phyloP scores from a whole-genome alignment of 2,797 vertebrate genomes.

The Eulemur coronatus region DNA sequence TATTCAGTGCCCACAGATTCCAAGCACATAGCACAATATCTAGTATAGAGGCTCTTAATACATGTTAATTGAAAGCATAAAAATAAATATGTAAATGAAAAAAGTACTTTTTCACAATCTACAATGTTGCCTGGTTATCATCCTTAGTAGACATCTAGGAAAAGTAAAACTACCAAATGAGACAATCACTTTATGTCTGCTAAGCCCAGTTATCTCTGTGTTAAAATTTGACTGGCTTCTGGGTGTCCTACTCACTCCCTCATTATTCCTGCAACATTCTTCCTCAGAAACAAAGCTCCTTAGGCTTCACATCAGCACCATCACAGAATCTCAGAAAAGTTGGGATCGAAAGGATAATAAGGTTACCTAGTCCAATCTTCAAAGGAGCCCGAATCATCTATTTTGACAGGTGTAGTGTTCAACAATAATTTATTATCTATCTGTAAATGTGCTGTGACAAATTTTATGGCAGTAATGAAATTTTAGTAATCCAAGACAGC shows the following conservation, averaged over 20 bases:
- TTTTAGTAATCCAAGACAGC: conserved; percentile 64
- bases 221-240: background rate
- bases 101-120: background rate
- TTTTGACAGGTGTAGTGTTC: conserved; percentile 47
- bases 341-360: conserved; percentile 22
- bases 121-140: background rate
- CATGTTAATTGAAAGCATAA: background rate
- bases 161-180: background rate
- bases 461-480: conserved; percentile 66
- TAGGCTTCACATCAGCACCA: background rate
- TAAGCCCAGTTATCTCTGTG: background rate
- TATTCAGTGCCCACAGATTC: background rate
- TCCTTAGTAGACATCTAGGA: background rate
- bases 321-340: background rate
- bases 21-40: background rate
- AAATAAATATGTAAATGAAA: background rate
- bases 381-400: conserved; percentile 38
- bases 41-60: background rate
- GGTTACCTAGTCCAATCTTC: conserved; percentile 18
- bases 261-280: background rate
- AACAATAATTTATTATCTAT: conserved; percentile 54
- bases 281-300: background rate
- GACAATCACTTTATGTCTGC: background rate
- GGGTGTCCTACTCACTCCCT: background rate
- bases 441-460: conserved; percentile 56